Evolutionary conservation across 2,888 invertebrate species (phyloP).

Genomic region (Harmothoe impar): DNA sequence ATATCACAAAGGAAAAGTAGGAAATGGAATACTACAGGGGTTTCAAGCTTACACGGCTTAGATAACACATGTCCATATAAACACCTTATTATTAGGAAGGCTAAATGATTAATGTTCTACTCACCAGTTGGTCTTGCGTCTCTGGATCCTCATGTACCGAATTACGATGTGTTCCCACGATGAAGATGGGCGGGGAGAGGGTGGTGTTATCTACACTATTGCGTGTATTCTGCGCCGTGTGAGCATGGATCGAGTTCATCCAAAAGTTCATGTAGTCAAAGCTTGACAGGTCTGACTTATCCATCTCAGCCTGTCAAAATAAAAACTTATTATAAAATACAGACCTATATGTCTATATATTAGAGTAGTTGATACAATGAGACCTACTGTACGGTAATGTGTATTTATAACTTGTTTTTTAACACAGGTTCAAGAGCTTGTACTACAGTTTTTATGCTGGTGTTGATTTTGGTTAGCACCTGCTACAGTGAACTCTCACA

Average conservation of each 20-base stretch:
- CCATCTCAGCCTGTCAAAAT: slow-evolving; percentile 47
- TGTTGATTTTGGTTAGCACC: too few species aligned
- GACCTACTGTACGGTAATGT: too few species aligned
- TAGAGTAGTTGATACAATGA: neutral
- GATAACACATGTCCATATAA: too few species aligned
- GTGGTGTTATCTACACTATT: slow-evolving; percentile 74
- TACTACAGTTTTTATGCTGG: too few species aligned
- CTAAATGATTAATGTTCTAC: neutral
- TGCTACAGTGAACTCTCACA: too few species aligned
- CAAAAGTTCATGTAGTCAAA: slow-evolving; percentile 81
- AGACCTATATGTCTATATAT: too few species aligned
- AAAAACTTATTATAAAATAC: too few species aligned
- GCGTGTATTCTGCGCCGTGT: slow-evolving; percentile 77
- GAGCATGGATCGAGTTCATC: slow-evolving; percentile 81
- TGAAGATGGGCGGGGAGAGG: slow-evolving; percentile 82
- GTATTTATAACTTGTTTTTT: neutral
- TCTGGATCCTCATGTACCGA: slow-evolving; percentile 73
- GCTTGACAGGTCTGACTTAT: slow-evolving; percentile 73
- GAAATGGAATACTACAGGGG: too few species aligned
- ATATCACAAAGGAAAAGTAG: too few species aligned
- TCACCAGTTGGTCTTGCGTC: slow-evolving; percentile 13
- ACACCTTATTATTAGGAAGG: too few species aligned
- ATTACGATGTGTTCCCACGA: slow-evolving; percentile 83
- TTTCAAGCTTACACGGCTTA: too few species aligned
- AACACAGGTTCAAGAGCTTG: too few species aligned